Evolutionary conservation across 2,113 vertebrate species (phyloP), one percentile per base, ranked within the genome.

Genomic region (Gobiocypris rarus): DNA sequence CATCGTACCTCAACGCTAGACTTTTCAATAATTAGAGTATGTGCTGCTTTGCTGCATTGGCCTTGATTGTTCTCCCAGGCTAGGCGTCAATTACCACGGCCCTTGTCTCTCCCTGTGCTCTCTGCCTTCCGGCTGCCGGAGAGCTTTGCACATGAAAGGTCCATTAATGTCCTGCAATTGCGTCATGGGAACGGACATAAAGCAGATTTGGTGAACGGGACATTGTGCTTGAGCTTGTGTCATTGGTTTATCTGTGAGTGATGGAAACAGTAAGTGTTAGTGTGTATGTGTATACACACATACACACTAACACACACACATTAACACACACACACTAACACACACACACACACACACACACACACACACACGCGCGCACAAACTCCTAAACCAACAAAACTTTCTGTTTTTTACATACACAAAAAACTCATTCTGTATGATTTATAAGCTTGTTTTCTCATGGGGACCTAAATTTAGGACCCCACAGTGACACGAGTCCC

Each of bases 51-150:
- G 94, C 91, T 91, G 87, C 90, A 90, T 88, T 78, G 91, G 94
- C 95, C 96, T 97, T 97, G 94, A 96, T 96, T 95, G 85, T 89
- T 95, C 94, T 97, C 96, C 94, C 95, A 93, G 93, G 95, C 94
- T 92, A 95, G 93, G 88, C 89, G 86, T 94, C 94, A 95, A 96
- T 97, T 96, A 96, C 95, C 94, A 94, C 90, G 95, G 94, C 93
- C 94, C 89, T 93, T 88, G 92, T 92, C 93, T 92, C 91, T 91
- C 78, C 54, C 88, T 83, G 85, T 85, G 92, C 87, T 15, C 82
- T 88, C 82, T 94, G 94, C 92, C 91, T 93, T 93, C 88, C 85
- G 94, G 94, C 93, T 92, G 93, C 90, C 89, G 87, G 93, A 88
- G 94, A 89, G 93, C 90, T 88, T 95, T 94, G 91, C 87, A 90